A percentile compares a stretch with the other conserved stretches of the same genome.
phyloP scores from a whole-genome alignment of 2,888 invertebrate genomes.

The Ochropleura leucogaster region DNA sequence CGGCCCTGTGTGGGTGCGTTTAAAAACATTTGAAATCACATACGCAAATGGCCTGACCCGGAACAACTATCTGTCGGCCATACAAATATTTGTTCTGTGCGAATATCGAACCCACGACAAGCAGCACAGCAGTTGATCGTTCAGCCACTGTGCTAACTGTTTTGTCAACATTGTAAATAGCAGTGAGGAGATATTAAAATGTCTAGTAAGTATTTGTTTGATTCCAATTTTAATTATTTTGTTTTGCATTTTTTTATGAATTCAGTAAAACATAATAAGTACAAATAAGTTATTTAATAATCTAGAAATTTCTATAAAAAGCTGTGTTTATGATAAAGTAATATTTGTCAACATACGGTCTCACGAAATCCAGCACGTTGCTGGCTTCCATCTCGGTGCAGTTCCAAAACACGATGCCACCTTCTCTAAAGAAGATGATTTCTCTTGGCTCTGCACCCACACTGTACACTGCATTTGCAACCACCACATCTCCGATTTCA shows the following conservation, averaged over 20 bases:
- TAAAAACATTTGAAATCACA: too few species aligned
- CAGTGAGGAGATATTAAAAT: too few species aligned
- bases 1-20: too few species aligned
- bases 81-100: too few species aligned
- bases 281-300: neutral
- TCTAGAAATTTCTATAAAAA: neutral
- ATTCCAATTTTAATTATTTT: neutral
- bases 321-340: neutral
- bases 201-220: too few species aligned
- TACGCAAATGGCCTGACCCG: too few species aligned
- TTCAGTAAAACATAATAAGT: neutral
- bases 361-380: slow-evolving; percentile 94
- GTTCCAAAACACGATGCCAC: slow-evolving; percentile 98
- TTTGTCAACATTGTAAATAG: too few species aligned
- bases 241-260: neutral
- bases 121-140: too few species aligned
- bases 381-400: slow-evolving; percentile 94
- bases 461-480: slow-evolving; percentile 96
- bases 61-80: too few species aligned
- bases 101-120: too few species aligned
- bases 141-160: too few species aligned
- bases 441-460: slow-evolving; percentile 94
- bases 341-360: slow-evolving; percentile 77
- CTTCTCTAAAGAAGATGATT: slow-evolving; percentile 97
- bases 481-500: slow-evolving; percentile 94